Evolutionary conservation across 2,888 invertebrate species (phyloP), one percentile per base, ranked within the genome.

Genomic region (Orthosia incerta): DNA sequence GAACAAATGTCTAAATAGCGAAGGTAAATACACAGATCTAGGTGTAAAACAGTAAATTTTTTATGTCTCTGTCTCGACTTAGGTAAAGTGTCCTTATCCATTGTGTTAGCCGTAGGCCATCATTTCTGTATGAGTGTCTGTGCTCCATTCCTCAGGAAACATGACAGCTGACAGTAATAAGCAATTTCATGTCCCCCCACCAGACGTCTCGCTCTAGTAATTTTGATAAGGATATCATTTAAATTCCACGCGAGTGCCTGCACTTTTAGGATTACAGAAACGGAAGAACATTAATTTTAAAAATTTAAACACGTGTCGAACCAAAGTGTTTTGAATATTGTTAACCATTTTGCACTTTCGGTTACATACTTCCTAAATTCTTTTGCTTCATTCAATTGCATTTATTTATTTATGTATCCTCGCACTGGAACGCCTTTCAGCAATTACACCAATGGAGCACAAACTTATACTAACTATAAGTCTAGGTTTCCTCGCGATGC

Each of bases 161-260:
- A 64, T 15, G 53, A 48, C 53, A n/a, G 16, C n/a, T 48, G 18
- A 20, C n/a, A 16, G n/a, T 26, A 16, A 53, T 26, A 39, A 11
- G 18, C 15, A n/a, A n/a, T 45, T 50, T 23, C 46, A 20, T 71
- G n/a, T 18, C 2, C n/a, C 48, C 23, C n/a, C 23, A 15, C 23
- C 63, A 46, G 26, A 26, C 16, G 45, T 23, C 31, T 61, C 31
- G 53, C 63, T 63, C 48, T 63, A 46, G 4, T 57, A 62, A 20
- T 9, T 55, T 59, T 63, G 16, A 26, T 62, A 63, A 76, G 9
- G 61, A 23, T 3, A 16, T 26, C 2, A 59, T 63, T 53, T 13
- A 63, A 55, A 68, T 61, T 73, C 74, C 13, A 26, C 16, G 45
- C 18, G 23, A 31, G 23, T 26, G 39, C 20, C 26, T 55, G 67